A percentile compares a stretch with the other conserved stretches of the same genome.
phyloP scores from a whole-genome alignment of 2,888 invertebrate genomes.

The Phanerotoma sp. region DNA sequence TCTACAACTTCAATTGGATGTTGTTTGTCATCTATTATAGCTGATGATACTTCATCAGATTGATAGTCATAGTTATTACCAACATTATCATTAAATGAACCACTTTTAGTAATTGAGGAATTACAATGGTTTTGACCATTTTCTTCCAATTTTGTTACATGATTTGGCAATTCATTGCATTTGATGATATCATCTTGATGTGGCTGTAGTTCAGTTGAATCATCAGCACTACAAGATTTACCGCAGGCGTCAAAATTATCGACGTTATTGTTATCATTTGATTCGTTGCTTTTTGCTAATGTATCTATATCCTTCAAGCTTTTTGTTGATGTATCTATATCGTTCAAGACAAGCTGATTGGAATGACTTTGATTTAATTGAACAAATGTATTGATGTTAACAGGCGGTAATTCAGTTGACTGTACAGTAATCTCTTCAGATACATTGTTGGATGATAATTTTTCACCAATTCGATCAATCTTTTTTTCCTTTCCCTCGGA shows the following conservation, averaged over 20 bases:
- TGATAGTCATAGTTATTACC: too few relatives aligned
- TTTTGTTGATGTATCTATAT: too few relatives aligned
- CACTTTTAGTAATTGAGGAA: background rate
- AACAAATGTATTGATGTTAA: background rate
- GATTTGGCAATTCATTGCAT: too few relatives aligned
- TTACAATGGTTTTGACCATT: too few relatives aligned
- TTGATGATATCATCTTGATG: too few relatives aligned
- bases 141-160: too few relatives aligned
- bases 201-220: background rate
- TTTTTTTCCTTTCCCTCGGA: constrained; percentile 37
- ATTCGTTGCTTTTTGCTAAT: background rate
- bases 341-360: background rate
- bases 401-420: constrained; percentile 1
- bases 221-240: background rate
- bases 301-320: background rate
- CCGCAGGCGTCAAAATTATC: background rate
- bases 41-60: background rate
- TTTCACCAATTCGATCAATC: constrained; percentile 33
- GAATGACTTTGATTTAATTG: background rate
- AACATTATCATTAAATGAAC: too few relatives aligned
- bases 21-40: constrained; percentile 12
- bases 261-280: background rate
- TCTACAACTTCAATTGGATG: background rate
- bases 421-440: background rate
- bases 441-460: constrained; percentile 32